Base-by-base conservation (phyloP, 2,888 invertebrate species). In the Drosophila neonasuta region DNA sequence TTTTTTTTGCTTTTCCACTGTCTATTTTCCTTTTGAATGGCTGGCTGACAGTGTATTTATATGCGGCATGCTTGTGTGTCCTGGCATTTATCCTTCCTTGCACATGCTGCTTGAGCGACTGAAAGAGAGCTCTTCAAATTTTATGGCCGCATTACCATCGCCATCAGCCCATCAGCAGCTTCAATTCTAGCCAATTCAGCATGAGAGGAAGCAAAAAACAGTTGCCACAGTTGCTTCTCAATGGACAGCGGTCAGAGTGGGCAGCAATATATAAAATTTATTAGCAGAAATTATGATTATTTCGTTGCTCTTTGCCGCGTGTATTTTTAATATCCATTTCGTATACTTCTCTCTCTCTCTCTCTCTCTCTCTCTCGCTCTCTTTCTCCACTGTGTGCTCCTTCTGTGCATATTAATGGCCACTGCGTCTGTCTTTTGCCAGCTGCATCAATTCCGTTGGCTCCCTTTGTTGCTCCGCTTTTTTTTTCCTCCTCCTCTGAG, bases 261-360 rank as follows among this genome's bases (percentile, higher is more conserved):
- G 46, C 30, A 49, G 85, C 70, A 81, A 84, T 83, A 80, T 87
- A 86, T 86, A 78, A 86, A 87, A 84, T 84, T 87, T 84, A 84
- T 84, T 84, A 84, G 87, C 83, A 77, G 84, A 87, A 87, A 84
- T 84, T 87, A 83, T 87, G 84, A 83, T 83, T 83, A 80, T 83
- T 87, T 86, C 80, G 83, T 68, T 80, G 80, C 82, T 74, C 80
- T 87, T 77, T 80, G 80, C 87, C 74, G 74, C 80, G 77, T 77
- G 71, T 80, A 77, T 72, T 81, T 86, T 81, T 81, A 86, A 80
- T 80, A 86, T 84, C 85, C 80, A 84, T 84, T 84, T 79, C 80
- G 60, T 66, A 68, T 66, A 60, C 54, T 48, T 45, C 44, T 39
- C 45, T 50, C 50, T 7, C 41, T 49, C 10, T 51, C 49, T 24